Evolutionary conservation across 2,888 invertebrate genomes (phyloP).

Genomic region (Andricus curvator): DNA sequence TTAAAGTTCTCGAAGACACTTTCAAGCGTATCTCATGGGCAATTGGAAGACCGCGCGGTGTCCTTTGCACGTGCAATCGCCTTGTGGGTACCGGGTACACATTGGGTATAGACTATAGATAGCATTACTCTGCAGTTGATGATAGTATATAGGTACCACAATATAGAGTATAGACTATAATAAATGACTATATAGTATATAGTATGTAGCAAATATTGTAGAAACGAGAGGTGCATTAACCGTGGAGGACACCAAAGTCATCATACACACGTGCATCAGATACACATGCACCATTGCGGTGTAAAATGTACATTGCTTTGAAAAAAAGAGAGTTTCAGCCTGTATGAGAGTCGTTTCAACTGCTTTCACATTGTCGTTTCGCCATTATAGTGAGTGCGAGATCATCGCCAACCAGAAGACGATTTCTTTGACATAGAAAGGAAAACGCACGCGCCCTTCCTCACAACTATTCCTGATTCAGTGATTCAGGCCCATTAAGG

Average conservation of each 20-base stretch:
- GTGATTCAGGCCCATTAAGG: constrained; percentile 35
- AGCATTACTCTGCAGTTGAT: not conserved
- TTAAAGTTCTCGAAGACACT: constrained; percentile 16
- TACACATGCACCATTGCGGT: not conserved
- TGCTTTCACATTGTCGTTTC: constrained; percentile 75
- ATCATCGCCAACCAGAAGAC: constrained; percentile 60
- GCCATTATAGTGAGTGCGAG: constrained; percentile 61
- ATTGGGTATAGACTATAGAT: not conserved
- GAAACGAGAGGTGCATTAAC: not conserved
- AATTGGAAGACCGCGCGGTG: constrained; percentile 5
- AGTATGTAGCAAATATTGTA: not conserved
- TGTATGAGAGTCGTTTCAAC: constrained; percentile 59
- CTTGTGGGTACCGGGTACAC: not conserved
- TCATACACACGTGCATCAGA: not conserved
- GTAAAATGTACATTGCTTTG: not conserved
- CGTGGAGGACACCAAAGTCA: not conserved
- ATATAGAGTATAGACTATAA: not conserved
- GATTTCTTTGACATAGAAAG: constrained; percentile 74
- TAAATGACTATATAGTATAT: not conserved
- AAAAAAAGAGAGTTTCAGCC: constrained; percentile 60
- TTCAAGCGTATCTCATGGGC: not conserved
- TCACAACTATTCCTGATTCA: constrained; percentile 41
- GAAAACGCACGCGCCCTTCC: constrained; percentile 65
- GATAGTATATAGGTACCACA: not conserved
- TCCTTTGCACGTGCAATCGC: not conserved